Conservation (phyloP, 2,113 vertebrate genomes). For the Rhabdomys dilectus region DNA sequence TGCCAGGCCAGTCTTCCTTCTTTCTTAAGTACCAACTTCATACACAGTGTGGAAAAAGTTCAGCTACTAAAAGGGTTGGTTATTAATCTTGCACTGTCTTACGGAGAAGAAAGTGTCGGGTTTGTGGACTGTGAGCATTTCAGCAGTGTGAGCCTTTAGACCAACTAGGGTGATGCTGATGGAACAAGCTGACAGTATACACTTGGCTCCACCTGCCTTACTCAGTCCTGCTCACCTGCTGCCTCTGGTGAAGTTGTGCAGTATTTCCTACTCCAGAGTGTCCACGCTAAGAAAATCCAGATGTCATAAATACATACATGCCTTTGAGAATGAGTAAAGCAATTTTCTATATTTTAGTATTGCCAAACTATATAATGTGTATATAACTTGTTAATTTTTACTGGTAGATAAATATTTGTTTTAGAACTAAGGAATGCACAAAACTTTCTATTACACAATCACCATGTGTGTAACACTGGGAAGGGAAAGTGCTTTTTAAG, state of each 20-base stretch:
- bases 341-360: not conserved
- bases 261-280: not conserved
- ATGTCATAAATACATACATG: not conserved
- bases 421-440: slow-evolving; percentile 41
- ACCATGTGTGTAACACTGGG: not conserved
- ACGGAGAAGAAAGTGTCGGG: not conserved
- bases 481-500: not conserved
- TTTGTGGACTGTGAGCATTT: not conserved
- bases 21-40: not conserved
- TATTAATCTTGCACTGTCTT: not conserved
- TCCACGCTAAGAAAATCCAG: not conserved
- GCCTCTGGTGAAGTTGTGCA: too few species aligned
- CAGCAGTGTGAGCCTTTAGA: not conserved
- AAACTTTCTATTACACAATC: not conserved
- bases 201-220: not conserved
- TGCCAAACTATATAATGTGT: not conserved
- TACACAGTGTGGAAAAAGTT: not conserved
- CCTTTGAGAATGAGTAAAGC: slow-evolving; percentile 11
- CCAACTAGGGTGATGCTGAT: accelerated
- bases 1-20: not conserved
- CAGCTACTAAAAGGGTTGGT: not conserved
- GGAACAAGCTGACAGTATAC: not conserved
- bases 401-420: slow-evolving; percentile 19
- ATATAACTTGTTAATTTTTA: slow-evolving; percentile 21
- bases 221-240: not conserved